Conservation (phyloP, 1,140 invertebrate species). For the Dolichoris vasculosae region DNA sequence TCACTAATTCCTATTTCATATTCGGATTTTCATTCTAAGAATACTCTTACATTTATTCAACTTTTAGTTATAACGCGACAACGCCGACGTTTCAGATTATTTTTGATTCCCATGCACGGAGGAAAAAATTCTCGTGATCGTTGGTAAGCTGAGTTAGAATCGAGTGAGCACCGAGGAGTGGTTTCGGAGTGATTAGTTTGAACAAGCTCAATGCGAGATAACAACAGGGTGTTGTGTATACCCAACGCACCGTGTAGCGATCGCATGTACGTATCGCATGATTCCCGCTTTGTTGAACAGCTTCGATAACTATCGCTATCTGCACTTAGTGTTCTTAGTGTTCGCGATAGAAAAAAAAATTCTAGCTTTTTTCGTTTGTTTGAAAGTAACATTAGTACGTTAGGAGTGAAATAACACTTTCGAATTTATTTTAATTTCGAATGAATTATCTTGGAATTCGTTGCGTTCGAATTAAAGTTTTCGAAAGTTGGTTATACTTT, state of each 20-base stretch:
- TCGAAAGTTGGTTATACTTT: not conserved
- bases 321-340: conserved; percentile 4
- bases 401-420: not conserved
- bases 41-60: not conserved
- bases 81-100: not conserved
- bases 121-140: not conserved
- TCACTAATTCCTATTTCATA: conserved; percentile 78
- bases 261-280: not conserved
- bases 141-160: not conserved
- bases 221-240: not conserved
- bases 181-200: not conserved
- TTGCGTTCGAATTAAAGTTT: not conserved
- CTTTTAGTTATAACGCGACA: too few relatives aligned
- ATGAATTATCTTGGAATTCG: too few relatives aligned
- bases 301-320: not conserved
- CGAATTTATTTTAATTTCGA: not conserved
- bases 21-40: not conserved
- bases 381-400: not conserved
- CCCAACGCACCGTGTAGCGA: not conserved
- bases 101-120: not conserved
- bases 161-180: not conserved
- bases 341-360: not conserved
- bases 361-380: too few relatives aligned
- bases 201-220: not conserved
- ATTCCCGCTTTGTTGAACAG: not conserved